phyloP scores from a whole-genome alignment of 92 coral and sea anemone genomes.

The Phenganax marumi region DNA sequence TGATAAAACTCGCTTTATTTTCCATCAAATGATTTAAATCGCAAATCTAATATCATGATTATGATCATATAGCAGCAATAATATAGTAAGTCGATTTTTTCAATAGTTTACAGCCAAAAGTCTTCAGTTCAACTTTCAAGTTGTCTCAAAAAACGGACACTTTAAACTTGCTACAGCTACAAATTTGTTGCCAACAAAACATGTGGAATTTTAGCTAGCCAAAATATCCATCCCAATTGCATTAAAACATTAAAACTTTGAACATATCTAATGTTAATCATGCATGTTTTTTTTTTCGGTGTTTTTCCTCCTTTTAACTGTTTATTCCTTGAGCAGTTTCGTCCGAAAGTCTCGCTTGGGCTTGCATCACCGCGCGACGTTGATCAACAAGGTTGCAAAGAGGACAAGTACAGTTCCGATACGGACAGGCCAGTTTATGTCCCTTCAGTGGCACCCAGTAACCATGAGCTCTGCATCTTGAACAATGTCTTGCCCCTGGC shows the following conservation, averaged over 20 bases:
- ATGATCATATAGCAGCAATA: too few species aligned
- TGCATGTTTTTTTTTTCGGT: neutral
- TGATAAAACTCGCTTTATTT: too few species aligned
- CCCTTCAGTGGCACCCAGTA: slow-evolving; percentile 26
- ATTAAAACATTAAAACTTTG: neutral
- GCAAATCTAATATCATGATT: too few species aligned
- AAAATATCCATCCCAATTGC: neutral
- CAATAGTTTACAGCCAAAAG: too few species aligned
- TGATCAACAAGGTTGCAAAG: slow-evolving; percentile 37
- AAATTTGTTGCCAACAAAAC: neutral
- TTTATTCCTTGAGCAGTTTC: slow-evolving; percentile 20
- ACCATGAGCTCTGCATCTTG: slow-evolving; percentile 41
- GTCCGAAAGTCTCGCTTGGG: slow-evolving; percentile 32
- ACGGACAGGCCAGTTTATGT: slow-evolving; percentile 28
- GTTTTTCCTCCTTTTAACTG: neutral
- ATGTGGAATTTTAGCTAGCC: neutral
- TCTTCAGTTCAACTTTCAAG: neutral
- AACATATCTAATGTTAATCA: neutral
- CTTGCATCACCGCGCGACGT: slow-evolving; percentile 33
- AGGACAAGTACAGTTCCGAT: slow-evolving; percentile 25
- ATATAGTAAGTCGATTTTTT: too few species aligned
- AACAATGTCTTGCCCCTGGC: slow-evolving; percentile 41
- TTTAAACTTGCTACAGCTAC: neutral
- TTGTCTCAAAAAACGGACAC: neutral
- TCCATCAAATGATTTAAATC: too few species aligned